phyloP scores from a whole-genome alignment of 2,797 vertebrate genomes.

The Squalus acanthias region DNA sequence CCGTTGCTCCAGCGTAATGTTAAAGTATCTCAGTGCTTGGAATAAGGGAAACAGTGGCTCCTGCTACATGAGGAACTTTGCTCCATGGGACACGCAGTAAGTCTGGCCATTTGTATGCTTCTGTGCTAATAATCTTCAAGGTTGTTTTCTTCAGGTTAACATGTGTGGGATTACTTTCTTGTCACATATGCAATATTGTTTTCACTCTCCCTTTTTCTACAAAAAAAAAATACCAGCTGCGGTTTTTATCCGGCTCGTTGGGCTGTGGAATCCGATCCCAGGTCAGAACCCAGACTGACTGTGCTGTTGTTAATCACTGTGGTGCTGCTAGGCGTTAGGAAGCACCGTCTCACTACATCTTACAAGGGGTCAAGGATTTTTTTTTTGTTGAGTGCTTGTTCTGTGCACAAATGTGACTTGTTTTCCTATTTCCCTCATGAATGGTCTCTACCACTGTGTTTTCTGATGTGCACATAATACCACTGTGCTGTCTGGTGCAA shows the following conservation, averaged over 20 bases:
- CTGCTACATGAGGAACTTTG: slow-evolving; percentile 77
- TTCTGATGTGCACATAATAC: slow-evolving; percentile 70
- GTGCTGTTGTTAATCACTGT: slow-evolving; percentile 53
- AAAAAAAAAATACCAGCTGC: slow-evolving; percentile 53
- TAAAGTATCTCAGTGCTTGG: slow-evolving; percentile 72
- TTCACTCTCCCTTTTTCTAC: slow-evolving; percentile 53
- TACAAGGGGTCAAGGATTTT: slow-evolving; percentile 60
- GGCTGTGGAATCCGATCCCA: slow-evolving; percentile 56
- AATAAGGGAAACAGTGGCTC: slow-evolving; percentile 66
- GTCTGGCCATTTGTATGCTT: slow-evolving; percentile 84
- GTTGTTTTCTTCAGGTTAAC: slow-evolving; percentile 52
- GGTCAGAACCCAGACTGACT: slow-evolving; percentile 51
- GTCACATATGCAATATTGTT: slow-evolving; percentile 65
- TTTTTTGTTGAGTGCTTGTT: slow-evolving; percentile 57
- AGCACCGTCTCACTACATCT: slow-evolving; percentile 57
- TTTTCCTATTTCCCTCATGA: slow-evolving; percentile 70
- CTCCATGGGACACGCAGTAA: slow-evolving; percentile 98
- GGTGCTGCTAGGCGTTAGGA: slow-evolving; percentile 56
- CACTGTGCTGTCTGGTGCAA: slow-evolving; percentile 63
- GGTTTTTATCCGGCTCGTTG: slow-evolving; percentile 47
- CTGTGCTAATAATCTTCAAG: slow-evolving; percentile 59
- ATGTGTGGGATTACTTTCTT: slow-evolving; percentile 57
- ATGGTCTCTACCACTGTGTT: slow-evolving; percentile 64
- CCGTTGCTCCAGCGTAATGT: slow-evolving; percentile 67
- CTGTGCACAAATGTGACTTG: slow-evolving; percentile 66